Conservation (phyloP, 2,113 vertebrate genomes). For the Callopanchax toddi region DNA sequence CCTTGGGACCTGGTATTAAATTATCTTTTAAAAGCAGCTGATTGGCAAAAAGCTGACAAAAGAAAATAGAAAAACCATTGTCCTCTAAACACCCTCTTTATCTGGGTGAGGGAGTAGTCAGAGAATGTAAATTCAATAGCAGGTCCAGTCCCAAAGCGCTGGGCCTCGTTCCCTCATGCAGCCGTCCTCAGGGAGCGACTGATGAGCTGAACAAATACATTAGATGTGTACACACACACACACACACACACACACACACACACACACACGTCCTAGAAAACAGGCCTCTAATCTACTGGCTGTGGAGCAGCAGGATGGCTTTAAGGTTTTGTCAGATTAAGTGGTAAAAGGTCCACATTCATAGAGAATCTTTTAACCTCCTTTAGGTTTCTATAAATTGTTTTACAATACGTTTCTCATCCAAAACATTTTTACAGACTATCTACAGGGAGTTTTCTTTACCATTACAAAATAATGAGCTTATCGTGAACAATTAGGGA, state of each 20-base stretch:
- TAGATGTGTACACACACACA: background rate
- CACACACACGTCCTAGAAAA: constrained; percentile 37
- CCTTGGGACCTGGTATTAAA: constrained; percentile 8
- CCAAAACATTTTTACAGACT: no score
- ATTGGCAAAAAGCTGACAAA: constrained; percentile 39
- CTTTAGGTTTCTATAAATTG: background rate
- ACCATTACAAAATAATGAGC: no score
- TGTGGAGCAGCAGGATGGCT: constrained; percentile 29
- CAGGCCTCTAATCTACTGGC: constrained; percentile 38
- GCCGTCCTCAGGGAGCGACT: constrained; percentile 22
- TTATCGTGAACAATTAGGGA: no score
- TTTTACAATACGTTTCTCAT: background rate
- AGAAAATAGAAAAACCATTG: constrained; percentile 24
- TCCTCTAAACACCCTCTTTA: constrained; percentile 41
- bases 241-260: constrained; percentile 4
- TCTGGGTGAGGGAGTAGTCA: constrained; percentile 32
- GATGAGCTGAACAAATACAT: constrained; percentile 24
- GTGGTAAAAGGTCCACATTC: background rate
- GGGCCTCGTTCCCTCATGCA: constrained; percentile 29
- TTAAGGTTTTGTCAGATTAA: constrained; percentile 57
- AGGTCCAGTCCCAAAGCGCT: constrained; percentile 32
- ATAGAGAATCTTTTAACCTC: background rate
- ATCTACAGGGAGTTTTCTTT: no score
- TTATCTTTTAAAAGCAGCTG: constrained; percentile 28
- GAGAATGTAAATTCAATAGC: constrained; percentile 28